A percentile compares a stretch with the other conserved stretches of the same genome.
phyloP scores from a whole-genome alignment of 2,113 vertebrate species.

The Podarcis muralis region DNA sequence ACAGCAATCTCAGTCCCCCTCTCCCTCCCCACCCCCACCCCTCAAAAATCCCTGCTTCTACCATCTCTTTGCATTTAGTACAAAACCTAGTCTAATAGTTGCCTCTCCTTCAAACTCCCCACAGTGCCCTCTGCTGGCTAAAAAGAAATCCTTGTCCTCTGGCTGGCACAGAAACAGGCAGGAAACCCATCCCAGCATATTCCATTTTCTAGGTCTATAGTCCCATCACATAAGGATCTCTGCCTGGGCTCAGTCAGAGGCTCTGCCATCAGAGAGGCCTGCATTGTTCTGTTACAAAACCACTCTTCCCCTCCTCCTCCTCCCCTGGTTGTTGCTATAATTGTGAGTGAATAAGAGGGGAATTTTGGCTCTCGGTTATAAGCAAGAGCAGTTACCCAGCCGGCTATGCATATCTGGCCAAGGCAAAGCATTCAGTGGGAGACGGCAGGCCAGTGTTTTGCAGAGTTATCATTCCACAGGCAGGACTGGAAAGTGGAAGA shows the following conservation, averaged over 20 bases:
- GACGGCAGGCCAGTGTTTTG: neutral
- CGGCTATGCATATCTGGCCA: neutral
- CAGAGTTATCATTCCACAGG: neutral
- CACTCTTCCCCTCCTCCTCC: neutral
- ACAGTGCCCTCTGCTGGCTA: slow-evolving; percentile 15
- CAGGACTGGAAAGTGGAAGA: neutral
- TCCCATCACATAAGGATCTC: neutral
- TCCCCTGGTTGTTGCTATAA: neutral
- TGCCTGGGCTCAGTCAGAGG: neutral
- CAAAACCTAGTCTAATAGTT: neutral
- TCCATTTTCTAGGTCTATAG: neutral
- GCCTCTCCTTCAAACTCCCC: neutral
- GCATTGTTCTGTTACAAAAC: neutral
- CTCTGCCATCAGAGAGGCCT: neutral
- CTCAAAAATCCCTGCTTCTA: neutral
- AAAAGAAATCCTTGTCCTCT: neutral
- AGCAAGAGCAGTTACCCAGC: neutral
- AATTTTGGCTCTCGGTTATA: neutral
- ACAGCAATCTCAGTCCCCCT: neutral
- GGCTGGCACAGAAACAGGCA: neutral
- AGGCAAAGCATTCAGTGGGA: no score
- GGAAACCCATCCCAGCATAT: neutral
- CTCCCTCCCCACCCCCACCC: neutral
- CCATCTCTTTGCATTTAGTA: neutral
- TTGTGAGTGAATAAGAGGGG: neutral